A percentile compares a stretch with the other conserved stretches of the same genome.
Evolutionary conservation across 2,888 invertebrate species (phyloP).

Genomic region (Acrocera orbiculus): DNA sequence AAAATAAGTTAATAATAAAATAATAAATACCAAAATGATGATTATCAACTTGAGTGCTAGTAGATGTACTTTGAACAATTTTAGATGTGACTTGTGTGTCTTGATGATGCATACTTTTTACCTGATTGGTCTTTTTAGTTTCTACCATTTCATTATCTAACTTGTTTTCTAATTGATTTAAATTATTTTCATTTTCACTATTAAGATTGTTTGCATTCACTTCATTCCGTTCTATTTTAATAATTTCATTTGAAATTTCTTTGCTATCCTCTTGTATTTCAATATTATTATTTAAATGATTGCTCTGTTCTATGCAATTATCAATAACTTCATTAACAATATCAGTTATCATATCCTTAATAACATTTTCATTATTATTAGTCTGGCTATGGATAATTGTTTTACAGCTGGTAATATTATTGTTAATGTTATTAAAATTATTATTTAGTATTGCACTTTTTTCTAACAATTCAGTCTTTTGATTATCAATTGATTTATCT

Average conservation of each 20-base stretch:
- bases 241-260: constrained; percentile 3
- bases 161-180: too few relatives aligned
- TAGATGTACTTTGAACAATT: too few relatives aligned
- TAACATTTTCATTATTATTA: constrained; percentile 13
- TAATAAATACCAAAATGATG: constrained; percentile 58
- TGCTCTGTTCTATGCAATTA: constrained; percentile 12
- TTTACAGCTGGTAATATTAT: constrained; percentile 4
- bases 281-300: neutral
- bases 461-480: neutral
- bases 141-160: too few relatives aligned
- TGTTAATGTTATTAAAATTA: constrained; percentile 2
- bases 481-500: neutral
- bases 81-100: too few relatives aligned
- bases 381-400: constrained; percentile 4
- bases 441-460: neutral
- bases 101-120: too few relatives aligned
- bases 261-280: constrained; percentile 11
- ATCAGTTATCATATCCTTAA: constrained; percentile 14
- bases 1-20: too few relatives aligned
- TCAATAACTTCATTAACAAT: constrained; percentile 28
- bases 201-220: constrained; percentile 11
- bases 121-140: too few relatives aligned
- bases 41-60: constrained; percentile 68
- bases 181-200: too few relatives aligned
- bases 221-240: constrained; percentile 11